Evolutionary conservation across 2,113 vertebrate species (phyloP).

Genomic region (Apeltes quadracus): DNA sequence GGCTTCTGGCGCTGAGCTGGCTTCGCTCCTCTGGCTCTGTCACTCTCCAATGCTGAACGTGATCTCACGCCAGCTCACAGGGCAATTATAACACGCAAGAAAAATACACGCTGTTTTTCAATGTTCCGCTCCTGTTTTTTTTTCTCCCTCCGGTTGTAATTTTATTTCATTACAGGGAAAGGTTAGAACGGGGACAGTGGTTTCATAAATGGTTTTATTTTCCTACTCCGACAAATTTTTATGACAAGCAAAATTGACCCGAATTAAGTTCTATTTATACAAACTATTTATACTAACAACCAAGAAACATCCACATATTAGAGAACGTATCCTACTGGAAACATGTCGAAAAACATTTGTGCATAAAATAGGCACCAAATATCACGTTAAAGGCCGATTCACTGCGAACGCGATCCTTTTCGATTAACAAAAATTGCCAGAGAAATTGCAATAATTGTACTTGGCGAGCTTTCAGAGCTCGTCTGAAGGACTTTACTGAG

Average conservation of each 20-base stretch:
- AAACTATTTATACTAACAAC: constrained; percentile 54
- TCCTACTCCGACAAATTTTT: constrained; percentile 60
- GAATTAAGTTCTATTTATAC: constrained; percentile 61
- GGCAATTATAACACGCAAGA: constrained; percentile 71
- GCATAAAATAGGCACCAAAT: constrained; percentile 14
- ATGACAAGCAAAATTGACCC: constrained; percentile 62
- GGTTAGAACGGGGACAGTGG: constrained; percentile 67
- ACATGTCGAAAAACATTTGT: constrained; percentile 24
- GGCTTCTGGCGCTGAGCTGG: constrained; percentile 23
- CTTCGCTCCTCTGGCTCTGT: constrained; percentile 45
- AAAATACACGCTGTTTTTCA: constrained; percentile 69
- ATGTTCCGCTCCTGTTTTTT: constrained; percentile 44
- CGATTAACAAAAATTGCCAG: constrained; percentile 52
- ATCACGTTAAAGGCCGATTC: constrained; percentile 39
- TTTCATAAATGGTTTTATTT: constrained; percentile 64
- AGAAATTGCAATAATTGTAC: constrained; percentile 60
- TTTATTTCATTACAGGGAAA: constrained; percentile 63
- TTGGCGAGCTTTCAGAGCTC: constrained; percentile 58
- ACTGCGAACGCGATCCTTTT: constrained; percentile 59
- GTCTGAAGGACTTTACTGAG: constrained; percentile 57
- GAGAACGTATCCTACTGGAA: constrained; percentile 19
- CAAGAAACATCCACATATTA: constrained; percentile 32
- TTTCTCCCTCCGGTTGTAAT: constrained; percentile 52
- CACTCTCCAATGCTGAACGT: constrained; percentile 61
- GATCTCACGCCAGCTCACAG: constrained; percentile 57